Base-by-base conservation (phyloP, 2,888 invertebrate genomes). In the Isotomurus palustris region DNA sequence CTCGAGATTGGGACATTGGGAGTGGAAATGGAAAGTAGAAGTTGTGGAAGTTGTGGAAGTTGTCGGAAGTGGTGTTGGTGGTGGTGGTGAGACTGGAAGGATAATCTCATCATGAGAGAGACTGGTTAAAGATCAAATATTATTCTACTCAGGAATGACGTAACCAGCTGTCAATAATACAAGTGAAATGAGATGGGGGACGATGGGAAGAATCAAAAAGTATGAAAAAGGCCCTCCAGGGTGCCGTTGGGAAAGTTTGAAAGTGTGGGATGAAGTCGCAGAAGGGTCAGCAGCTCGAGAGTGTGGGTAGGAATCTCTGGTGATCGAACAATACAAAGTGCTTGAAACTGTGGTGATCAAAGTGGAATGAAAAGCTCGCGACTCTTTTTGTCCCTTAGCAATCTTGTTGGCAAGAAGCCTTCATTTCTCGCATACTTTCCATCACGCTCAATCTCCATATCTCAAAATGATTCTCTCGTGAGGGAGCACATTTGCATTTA, bases 401-500 rank as follows among this genome's bases (percentile, higher is more conserved):
- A 47, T 54, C 40, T 58, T 64, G 62, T 60, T 59, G 64, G 53
- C 47, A 56, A 59, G 50, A n/a, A n/a, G n/a, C 56, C 57, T 65
- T 64, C 67, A 65, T 65, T 68, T 62, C 60, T 67, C 51, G 58
- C 58, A 54, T 59, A 60, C 56, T 64, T 62, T 57, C 60, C 65
- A 66, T 70, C 67, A 67, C 57, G 67, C 66, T 62, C 66, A 67
- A 70, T 70, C 69, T 68, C 66, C 69, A 67, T 70, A 64, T 64
- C 68, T 68, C 66, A 67, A 65, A 70, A 68, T 67, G 67, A 70
- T 70, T 63, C 68, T 70, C 67, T 60, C 61, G 64, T 61, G 67
- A 64, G 62, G 61, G 57, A 17, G 32, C 58, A 63, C 69, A 70
- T 70, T 70, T 68, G 70, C 70, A 70, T 70, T 68, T 60, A 67